phyloP scores from a whole-genome alignment of 2,888 invertebrate species.

The Drosophila anceps region DNA sequence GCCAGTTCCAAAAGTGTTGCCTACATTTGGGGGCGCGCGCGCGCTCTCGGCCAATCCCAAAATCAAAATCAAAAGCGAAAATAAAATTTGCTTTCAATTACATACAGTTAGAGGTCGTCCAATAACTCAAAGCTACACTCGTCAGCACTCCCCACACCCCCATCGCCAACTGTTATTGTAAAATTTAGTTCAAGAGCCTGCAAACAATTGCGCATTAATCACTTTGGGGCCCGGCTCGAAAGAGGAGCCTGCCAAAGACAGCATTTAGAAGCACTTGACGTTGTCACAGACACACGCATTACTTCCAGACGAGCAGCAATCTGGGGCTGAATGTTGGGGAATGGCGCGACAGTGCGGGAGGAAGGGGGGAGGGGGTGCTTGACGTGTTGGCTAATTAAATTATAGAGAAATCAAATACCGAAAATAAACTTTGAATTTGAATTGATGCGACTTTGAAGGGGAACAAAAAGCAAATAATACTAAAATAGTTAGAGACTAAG shows the following conservation, averaged over 20 bases:
- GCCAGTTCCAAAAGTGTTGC: constrained; percentile 44
- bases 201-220: constrained; percentile 75
- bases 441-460: background rate
- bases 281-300: constrained; percentile 20
- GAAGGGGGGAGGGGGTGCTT: background rate
- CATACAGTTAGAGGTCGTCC: constrained; percentile 20
- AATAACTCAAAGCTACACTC: constrained; percentile 13
- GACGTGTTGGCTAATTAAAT: constrained; percentile 16
- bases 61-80: constrained; percentile 42
- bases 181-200: constrained; percentile 62
- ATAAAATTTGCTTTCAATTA: constrained; percentile 55
- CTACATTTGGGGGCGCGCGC: constrained; percentile 35
- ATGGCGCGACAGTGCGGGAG: rapidly evolving
- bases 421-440: constrained; percentile 3
- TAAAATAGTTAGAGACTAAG: background rate
- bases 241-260: constrained; percentile 37
- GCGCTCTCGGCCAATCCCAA: constrained; percentile 10
- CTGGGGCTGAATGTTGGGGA: background rate
- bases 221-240: constrained; percentile 34
- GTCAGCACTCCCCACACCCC: background rate
- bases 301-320: background rate
- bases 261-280: constrained; percentile 24
- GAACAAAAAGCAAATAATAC: background rate
- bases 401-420: constrained; percentile 19
- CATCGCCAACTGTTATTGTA: constrained; percentile 56